Conservation (phyloP, 2,797 vertebrate species). For the Rhinatrema bivittatum region DNA sequence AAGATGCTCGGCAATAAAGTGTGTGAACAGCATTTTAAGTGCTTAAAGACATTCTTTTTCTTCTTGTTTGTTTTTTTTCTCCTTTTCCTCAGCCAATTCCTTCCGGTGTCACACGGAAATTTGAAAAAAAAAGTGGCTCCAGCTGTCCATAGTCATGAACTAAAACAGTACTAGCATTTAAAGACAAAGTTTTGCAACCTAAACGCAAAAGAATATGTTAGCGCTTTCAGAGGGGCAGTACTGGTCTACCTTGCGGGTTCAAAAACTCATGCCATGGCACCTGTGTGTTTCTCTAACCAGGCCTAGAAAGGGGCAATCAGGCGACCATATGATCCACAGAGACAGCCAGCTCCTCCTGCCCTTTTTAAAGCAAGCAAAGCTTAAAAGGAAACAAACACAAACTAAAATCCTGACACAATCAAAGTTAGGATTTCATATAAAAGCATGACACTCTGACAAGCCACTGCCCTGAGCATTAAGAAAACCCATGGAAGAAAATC, state of each 20-base stretch:
- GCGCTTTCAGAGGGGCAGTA: conserved; percentile 45
- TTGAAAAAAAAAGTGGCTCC: conserved; percentile 62
- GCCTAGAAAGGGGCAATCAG: conserved; percentile 27
- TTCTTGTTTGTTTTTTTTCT: too few relatives aligned
- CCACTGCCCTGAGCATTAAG: conserved; percentile 48
- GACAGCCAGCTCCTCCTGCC: neutral
- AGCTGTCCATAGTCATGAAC: conserved; percentile 60
- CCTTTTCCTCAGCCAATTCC: conserved; percentile 55
- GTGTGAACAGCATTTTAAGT: conserved; percentile 77
- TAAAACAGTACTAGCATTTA: conserved; percentile 66
- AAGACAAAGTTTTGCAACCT: conserved; percentile 50
- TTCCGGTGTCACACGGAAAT: conserved; percentile 52
- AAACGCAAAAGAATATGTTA: conserved; percentile 31
- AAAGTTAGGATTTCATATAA: conserved; percentile 8
- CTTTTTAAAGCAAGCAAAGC: neutral
- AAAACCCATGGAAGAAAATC: conserved; percentile 46
- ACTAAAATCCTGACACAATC: neutral
- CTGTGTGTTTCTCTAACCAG: conserved; percentile 44
- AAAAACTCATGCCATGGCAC: conserved; percentile 42
- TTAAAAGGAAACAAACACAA: neutral
- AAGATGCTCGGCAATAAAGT: conserved; percentile 69
- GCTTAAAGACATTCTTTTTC: conserved; percentile 60
- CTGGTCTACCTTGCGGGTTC: conserved; percentile 45
- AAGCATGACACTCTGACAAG: conserved; percentile 10
- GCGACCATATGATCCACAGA: neutral